Evolutionary conservation across 2,113 vertebrate genomes (phyloP).

Genomic region (Petrocephalus zakoni): DNA sequence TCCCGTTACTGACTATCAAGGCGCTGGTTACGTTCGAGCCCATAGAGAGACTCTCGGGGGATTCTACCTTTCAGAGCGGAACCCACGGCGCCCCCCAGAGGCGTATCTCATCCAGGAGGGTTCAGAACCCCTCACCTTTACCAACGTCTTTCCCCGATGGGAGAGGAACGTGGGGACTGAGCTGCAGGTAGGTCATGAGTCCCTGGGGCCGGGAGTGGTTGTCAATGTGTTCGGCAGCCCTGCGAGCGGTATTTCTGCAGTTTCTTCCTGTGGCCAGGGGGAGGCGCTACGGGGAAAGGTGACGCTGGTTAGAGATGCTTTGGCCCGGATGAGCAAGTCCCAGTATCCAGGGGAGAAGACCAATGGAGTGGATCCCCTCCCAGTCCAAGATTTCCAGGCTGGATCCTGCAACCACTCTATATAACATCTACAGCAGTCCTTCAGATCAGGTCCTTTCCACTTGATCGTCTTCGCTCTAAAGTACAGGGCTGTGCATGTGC

Average conservation of each 20-base stretch:
- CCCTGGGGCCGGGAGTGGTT: background rate
- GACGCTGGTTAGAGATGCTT: conserved; percentile 65
- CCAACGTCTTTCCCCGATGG: conserved; percentile 69
- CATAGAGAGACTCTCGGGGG: background rate
- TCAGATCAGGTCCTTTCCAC: conserved; percentile 1
- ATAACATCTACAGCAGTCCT: background rate
- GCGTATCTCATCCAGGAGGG: conserved; percentile 63
- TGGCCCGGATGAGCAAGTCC: conserved; percentile 56
- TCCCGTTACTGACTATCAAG: background rate
- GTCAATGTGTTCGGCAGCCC: background rate
- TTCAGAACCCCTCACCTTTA: conserved; percentile 67
- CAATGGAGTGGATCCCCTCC: conserved; percentile 60
- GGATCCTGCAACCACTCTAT: background rate
- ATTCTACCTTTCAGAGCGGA: conserved; percentile 51
- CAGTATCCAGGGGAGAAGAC: conserved; percentile 59
- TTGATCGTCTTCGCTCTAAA: background rate
- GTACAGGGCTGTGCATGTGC: background rate
- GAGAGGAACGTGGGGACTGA: conserved; percentile 43
- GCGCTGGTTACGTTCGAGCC: background rate
- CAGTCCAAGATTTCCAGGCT: conserved; percentile 65
- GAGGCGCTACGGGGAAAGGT: conserved; percentile 47
- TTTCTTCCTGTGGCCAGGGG: conserved; percentile 32
- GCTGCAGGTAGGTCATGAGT: conserved; percentile 40
- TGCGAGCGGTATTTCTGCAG: background rate
- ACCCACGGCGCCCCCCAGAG: conserved; percentile 56